A percentile compares a stretch with the other conserved stretches of the same genome.
These are phyloP conservation scores for Myotis pilosus DNA, from an alignment of 2,797 vertebrate species.

Conservation along the genomic window DNA sequence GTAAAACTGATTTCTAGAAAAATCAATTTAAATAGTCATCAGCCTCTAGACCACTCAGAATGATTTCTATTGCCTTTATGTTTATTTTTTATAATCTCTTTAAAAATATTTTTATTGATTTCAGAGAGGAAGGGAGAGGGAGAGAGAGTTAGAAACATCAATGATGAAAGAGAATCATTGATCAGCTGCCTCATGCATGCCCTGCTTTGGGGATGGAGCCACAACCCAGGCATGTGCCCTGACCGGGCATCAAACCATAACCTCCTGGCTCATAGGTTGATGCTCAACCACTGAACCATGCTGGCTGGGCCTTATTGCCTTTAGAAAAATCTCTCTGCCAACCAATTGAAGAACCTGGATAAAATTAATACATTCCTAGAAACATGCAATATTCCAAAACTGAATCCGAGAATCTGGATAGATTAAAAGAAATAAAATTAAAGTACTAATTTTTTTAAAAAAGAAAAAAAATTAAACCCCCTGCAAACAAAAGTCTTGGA, in stretches of 20 bases:
- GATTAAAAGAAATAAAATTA: not conserved
- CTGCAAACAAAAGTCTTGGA: not conserved
- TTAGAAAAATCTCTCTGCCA: conserved; percentile 15
- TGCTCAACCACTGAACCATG: no score
- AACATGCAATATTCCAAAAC: not conserved
- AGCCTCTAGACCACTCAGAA: not conserved
- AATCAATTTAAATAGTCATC: conserved; percentile 20
- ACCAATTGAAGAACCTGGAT: not conserved
- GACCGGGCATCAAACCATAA: no score
- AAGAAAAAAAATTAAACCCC: no score
- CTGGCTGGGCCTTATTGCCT: not conserved
- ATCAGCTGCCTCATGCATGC: no score
- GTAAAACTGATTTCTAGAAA: conserved; percentile 39
- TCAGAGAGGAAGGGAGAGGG: no score
- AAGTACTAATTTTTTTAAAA: not conserved
- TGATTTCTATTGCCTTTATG: not conserved
- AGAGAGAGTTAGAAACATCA: no score
- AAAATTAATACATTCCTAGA: not conserved
- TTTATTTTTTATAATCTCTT: no score
- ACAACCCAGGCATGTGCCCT: no score
- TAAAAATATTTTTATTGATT: no score
- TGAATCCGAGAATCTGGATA: not conserved
- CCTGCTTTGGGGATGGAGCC: no score
- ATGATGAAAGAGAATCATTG: no score
- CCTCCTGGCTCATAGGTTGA: no score